Evolutionary conservation across 1,140 invertebrate species (phyloP).

Genomic region (Camponotus pennsylvanicus): DNA sequence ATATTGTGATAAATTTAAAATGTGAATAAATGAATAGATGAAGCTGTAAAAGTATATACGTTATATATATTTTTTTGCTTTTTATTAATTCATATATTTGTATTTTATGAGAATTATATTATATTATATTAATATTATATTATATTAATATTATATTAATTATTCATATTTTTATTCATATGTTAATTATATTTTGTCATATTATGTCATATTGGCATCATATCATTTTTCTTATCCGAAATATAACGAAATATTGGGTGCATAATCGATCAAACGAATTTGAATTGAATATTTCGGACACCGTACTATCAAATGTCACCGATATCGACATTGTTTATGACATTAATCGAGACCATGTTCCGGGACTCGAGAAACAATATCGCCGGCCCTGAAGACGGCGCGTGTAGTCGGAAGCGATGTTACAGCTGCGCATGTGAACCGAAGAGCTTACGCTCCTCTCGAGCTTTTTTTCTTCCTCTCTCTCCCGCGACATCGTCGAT

Average conservation of each 20-base stretch:
- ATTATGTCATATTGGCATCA: no score
- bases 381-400: constrained; percentile 62
- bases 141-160: no score
- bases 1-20: not conserved
- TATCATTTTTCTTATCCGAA: no score
- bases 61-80: no score
- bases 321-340: no score
- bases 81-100: no score
- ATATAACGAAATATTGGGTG: not conserved
- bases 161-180: no score
- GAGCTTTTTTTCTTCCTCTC: not conserved
- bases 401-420: constrained; percentile 67
- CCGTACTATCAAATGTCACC: not conserved
- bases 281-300: not conserved
- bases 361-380: not conserved
- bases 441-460: constrained; percentile 58
- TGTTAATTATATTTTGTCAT: no score
- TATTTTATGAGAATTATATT: no score
- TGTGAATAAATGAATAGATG: not conserved
- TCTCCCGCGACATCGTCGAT: not conserved
- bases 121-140: no score
- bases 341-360: not conserved
- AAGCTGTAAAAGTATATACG: not conserved
- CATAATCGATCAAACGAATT: not conserved
- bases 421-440: constrained; percentile 72